These are phyloP conservation scores for Varanus komodoensis DNA, from an alignment of 2,113 vertebrate genomes.

Conservation along the genomic window DNA sequence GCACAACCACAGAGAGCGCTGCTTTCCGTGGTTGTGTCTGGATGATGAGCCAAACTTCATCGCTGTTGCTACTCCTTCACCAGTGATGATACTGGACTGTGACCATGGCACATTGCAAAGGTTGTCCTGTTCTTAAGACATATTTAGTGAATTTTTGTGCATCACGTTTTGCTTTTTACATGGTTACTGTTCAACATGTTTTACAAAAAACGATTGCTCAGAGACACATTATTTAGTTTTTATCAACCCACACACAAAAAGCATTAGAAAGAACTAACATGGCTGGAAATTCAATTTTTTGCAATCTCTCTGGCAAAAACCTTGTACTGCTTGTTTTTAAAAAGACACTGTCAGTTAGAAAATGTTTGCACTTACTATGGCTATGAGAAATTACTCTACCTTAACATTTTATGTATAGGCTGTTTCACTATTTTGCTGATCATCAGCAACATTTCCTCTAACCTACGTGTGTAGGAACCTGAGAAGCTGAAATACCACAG, in stretches of 20 bases:
- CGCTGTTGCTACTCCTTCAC: not conserved
- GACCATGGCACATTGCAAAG: not conserved
- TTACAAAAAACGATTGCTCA: not conserved
- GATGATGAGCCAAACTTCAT: not conserved
- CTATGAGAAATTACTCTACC: conserved; percentile 46
- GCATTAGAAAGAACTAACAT: conserved; percentile 10
- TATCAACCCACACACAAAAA: not conserved
- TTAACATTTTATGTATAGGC: conserved; percentile 22
- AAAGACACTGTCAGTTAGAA: conserved; percentile 9
- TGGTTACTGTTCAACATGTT: not conserved
- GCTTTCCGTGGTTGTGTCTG: not conserved
- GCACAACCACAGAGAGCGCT: not conserved
- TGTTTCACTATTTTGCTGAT: not conserved
- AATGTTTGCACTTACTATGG: conserved; percentile 4
- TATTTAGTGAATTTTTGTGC: not conserved
- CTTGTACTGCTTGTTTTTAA: conserved; percentile 16
- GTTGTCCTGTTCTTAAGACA: not conserved
- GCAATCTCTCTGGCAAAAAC: conserved; percentile 22
- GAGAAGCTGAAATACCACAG: conserved; percentile 34
- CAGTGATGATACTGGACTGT: not conserved
- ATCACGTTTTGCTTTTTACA: not conserved
- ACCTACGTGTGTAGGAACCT: conserved; percentile 38
- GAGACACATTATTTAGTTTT: not conserved
- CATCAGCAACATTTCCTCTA: conserved; percentile 34
- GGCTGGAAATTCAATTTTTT: conserved; percentile 2